These are phyloP conservation scores for Bombus confusus DNA, from an alignment of 1,140 invertebrate genomes.

Conservation along the genomic window DNA sequence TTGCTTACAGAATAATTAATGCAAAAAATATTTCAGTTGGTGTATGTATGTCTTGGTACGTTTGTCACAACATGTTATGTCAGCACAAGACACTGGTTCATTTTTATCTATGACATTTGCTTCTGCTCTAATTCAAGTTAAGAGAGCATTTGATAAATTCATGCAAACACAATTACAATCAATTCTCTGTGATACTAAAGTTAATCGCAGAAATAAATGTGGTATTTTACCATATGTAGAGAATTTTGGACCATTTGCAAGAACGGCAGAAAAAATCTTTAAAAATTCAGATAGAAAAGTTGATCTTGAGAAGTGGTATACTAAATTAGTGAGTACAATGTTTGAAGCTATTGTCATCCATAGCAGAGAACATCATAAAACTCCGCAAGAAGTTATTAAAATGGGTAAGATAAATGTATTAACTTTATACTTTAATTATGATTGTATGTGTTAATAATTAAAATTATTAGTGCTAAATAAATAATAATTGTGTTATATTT, in stretches of 20 bases:
- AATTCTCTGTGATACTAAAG: constrained; percentile 90
- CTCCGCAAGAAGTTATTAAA: constrained; percentile 96
- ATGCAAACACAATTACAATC: constrained; percentile 94
- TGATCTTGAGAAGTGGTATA: constrained; percentile 98
- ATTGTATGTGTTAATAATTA: background rate
- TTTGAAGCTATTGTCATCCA: constrained; percentile 92
- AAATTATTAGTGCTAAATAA: background rate
- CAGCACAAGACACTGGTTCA: constrained; percentile 94
- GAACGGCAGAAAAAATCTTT: constrained; percentile 94
- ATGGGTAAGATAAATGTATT: constrained; percentile 86
- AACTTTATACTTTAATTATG: background rate
- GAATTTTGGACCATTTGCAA: constrained; percentile 94
- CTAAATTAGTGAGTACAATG: constrained; percentile 92
- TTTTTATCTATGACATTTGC: constrained; percentile 96
- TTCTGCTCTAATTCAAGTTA: constrained; percentile 94
- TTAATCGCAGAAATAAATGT: constrained; percentile 90
- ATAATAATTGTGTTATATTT: constrained; percentile 39
- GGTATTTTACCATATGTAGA: constrained; percentile 96
- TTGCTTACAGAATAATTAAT: background rate
- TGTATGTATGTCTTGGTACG: constrained; percentile 96
- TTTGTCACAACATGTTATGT: constrained; percentile 94
- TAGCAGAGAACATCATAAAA: constrained; percentile 94
- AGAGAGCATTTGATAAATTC: constrained; percentile 96
- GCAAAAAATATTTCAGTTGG: constrained; percentile 85
- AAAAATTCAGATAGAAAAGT: constrained; percentile 92